Base-by-base conservation (phyloP, 2,113 vertebrate species). In the Mionectes macconnelli region DNA sequence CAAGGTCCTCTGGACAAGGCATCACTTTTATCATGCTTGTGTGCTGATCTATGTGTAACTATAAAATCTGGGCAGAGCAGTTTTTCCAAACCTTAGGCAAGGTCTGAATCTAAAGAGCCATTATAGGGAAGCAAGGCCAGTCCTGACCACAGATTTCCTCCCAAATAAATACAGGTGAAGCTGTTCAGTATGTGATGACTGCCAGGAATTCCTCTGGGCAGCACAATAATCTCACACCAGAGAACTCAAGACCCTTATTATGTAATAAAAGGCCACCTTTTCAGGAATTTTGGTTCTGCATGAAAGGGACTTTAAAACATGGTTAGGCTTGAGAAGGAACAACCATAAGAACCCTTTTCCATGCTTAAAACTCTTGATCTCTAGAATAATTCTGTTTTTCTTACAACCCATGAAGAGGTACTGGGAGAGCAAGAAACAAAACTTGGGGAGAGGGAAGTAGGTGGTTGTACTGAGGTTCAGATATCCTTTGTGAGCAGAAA, bases 81-180 rank as follows among this genome's bases (percentile, higher is more conserved):
- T 74, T 93, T 90, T 59, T 63, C 82, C 67, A 90, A 72, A 35
- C 50, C 28, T 74, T 73, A n/a, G 31, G 31, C 6, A 10, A 78
- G 78, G 37, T 63, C 47, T 93, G 88, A 92, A 86, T 96, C 50
- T 92, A 67, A 95, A 78, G 92, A 90, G 39, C 59, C 75, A 50
- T 97, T 96, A 55, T 90, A 84, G 50, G 14, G 55, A 88, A 81
- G 83, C 50, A 80, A 82, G 74, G 44, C 78, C 55, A 80, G 75
- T 53, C n/a, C 79, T 83, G 67, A 95, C 96, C 90, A 90, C 96
- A 83, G 1, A 66, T 88, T 97, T 96, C 95, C 94, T 94, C 53
- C 70, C 82, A 93, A 62, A 93, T 72, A 95, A 94, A 93, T 77
- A 56, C 12, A 73, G 49, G 42, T 93, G 67, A 90, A 96, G 89